Conservation (phyloP, 2,797 vertebrate genomes). For the Ceryle rudis region DNA sequence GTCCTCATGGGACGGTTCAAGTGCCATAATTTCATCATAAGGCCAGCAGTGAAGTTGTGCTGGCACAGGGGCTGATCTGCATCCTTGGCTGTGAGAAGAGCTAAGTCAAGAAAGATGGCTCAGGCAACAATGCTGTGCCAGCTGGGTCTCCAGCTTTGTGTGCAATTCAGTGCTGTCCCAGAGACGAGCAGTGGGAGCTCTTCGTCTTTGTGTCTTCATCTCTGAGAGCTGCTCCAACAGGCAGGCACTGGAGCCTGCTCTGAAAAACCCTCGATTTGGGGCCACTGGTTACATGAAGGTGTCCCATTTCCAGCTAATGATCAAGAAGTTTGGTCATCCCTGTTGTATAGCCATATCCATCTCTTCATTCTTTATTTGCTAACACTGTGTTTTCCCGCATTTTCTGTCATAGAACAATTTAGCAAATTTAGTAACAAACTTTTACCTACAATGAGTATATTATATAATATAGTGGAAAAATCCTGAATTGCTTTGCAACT, state of each 20-base stretch:
- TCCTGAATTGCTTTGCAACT: background rate
- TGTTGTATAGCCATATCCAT: background rate
- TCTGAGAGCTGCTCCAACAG: background rate
- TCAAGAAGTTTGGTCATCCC: background rate
- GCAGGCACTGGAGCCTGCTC: background rate
- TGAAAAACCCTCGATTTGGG: background rate
- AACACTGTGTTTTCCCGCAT: background rate
- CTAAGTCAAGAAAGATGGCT: background rate
- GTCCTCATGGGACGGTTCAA: background rate
- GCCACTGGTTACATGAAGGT: background rate
- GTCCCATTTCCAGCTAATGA: background rate
- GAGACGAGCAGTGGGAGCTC: background rate
- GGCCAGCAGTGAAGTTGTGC: background rate
- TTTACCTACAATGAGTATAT: background rate
- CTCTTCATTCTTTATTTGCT: background rate
- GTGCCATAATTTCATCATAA: background rate
- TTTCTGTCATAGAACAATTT: background rate
- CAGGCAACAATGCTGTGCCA: background rate
- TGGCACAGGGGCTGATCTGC: accelerated
- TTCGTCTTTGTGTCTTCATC: background rate
- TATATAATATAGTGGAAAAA: background rate
- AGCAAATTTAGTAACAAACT: background rate
- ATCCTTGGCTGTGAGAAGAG: background rate
- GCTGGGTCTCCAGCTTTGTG: background rate
- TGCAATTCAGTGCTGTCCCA: background rate